Conservation (phyloP, 2,113 vertebrate species). For the Propithecus coquereli region DNA sequence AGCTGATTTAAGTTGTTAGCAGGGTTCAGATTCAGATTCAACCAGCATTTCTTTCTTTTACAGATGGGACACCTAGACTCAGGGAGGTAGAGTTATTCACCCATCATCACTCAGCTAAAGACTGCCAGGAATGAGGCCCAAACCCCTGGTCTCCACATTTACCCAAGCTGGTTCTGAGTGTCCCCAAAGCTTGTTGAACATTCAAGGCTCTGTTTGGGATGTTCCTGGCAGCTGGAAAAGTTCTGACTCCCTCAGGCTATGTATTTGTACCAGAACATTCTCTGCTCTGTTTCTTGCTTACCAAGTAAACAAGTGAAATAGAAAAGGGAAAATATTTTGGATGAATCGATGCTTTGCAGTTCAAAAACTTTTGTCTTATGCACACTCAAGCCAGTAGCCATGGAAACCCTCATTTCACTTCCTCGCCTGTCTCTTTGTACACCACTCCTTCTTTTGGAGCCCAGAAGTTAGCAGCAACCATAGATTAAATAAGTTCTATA, state of each 20-base stretch:
- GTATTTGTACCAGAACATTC: constrained; percentile 73
- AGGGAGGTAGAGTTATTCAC: background rate
- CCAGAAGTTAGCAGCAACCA: background rate
- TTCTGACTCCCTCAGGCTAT: constrained; percentile 63
- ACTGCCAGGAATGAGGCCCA: background rate
- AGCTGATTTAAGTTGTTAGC: background rate
- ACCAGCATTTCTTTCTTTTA: background rate
- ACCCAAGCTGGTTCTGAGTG: background rate
- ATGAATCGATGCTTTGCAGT: constrained; percentile 45
- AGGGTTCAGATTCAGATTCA: background rate
- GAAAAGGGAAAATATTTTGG: constrained; percentile 60
- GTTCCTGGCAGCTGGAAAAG: constrained; percentile 64
- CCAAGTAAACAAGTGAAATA: constrained; percentile 72
- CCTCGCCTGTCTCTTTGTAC: background rate
- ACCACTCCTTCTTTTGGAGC: background rate
- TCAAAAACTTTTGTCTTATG: constrained; percentile 51
- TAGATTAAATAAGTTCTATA: background rate
- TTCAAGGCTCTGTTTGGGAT: constrained; percentile 62
- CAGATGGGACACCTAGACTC: background rate
- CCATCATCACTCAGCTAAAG: background rate
- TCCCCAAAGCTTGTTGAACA: constrained; percentile 31
- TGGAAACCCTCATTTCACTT: constrained; percentile 24
- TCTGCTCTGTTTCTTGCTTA: constrained; percentile 62
- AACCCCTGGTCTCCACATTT: background rate
- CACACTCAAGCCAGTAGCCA: background rate